Evolutionary conservation across 2,113 vertebrate species (phyloP), one percentile per base, ranked within the genome.

Genomic region (Pelmatolapia mariae): DNA sequence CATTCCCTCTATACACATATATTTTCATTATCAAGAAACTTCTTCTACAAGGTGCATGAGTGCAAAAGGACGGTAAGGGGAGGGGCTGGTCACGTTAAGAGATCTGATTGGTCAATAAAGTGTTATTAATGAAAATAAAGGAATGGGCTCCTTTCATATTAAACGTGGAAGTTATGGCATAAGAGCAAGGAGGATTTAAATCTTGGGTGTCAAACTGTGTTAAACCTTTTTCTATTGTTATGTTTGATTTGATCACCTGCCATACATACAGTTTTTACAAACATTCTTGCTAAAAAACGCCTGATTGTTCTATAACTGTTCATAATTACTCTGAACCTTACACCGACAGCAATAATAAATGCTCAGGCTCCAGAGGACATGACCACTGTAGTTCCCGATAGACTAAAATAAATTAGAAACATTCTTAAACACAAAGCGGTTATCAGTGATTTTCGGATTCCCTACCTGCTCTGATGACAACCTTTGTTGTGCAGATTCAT

Each of bases 401-500:
- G 16, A 18, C 10, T 45, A n/a, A 43, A 81, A 15, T 29, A 7
- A 4, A 18, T 26, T 6, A 43, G 22, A 40, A 40, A 38, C 4
- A 24, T 19, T 29, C 0, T 10, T 82, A 10, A 29, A 66, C 6
- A 68, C 19, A 36, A 78, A 31, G 16, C 0, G 10, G 18, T 50
- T n/a, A 76, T 78, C 11, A 8, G 1, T 54, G 52, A 68, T 15
- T 36, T n/a, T 16, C 8, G 12, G 47, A 26, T 7, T 4, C 2
- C 33, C 66, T 82, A 92, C 99, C 97, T 98, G 97, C 83, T 97
- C 61, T 3, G 96, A 92, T n/a, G 93, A 85, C 18, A 91, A 92
- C 56, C 73, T 97, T 15, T 97, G 96, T 81, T 97, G 96, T 18
- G 94, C 90, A 52, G 91, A 90, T 92, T 98, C 98, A 11, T 98